Evolutionary conservation across 2,113 vertebrate species (phyloP).

Genomic region (Sapayoa aenigma): DNA sequence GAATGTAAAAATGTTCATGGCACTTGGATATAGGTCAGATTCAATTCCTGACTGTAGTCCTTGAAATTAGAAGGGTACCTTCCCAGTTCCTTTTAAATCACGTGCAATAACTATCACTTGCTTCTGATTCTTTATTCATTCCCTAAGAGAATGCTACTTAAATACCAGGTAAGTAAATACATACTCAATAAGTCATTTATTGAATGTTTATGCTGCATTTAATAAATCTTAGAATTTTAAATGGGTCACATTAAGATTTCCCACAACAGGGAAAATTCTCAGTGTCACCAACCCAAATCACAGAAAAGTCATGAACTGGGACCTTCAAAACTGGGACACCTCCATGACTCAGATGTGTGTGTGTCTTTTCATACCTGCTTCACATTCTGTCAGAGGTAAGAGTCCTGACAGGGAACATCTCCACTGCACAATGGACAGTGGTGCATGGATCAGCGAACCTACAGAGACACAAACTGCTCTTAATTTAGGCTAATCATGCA

Average conservation of each 20-base stretch:
- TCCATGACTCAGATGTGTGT: neutral
- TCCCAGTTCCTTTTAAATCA: constrained; percentile 29
- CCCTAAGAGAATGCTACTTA: constrained; percentile 36
- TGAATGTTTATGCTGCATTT: neutral
- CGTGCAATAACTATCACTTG: neutral
- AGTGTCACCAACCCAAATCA: neutral
- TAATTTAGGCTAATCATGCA: neutral
- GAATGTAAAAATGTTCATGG: neutral
- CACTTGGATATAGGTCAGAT: neutral
- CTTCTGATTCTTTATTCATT: constrained; percentile 5
- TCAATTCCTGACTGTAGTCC: neutral
- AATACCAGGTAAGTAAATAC: constrained; percentile 33
- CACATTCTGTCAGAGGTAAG: accelerated
- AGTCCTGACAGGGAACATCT: neutral
- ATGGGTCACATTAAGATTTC: neutral
- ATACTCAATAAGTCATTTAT: constrained; percentile 3
- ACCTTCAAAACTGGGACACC: neutral
- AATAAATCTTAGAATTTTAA: constrained; percentile 12
- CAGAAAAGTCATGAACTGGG: neutral
- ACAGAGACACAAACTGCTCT: too few relatives aligned
- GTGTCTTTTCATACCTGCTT: neutral
- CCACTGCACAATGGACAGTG: neutral
- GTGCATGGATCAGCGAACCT: neutral
- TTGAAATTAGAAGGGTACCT: neutral
- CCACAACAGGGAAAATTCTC: neutral